These are phyloP conservation scores for Falco naumanni DNA, from an alignment of 2,797 vertebrate genomes.

Conservation along the genomic window DNA sequence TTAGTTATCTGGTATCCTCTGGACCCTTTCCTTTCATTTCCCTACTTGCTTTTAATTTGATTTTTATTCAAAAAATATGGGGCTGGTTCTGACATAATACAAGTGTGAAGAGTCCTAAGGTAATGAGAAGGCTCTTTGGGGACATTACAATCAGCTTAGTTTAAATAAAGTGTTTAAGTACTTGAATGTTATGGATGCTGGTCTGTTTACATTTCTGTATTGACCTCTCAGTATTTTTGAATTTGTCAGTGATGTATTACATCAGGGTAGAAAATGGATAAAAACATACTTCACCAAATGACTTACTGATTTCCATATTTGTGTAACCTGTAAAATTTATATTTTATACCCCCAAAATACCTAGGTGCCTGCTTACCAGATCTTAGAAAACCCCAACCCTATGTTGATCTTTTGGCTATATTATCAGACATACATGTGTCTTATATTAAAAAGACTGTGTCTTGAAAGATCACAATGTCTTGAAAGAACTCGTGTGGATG, in stretches of 20 bases:
- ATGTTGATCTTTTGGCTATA: background rate
- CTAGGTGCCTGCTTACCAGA: background rate
- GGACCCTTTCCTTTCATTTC: background rate
- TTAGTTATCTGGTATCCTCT: background rate
- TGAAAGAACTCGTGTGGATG: background rate
- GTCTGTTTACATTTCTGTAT: background rate
- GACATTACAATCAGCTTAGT: background rate
- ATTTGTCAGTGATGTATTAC: background rate
- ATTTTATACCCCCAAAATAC: background rate
- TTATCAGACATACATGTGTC: background rate
- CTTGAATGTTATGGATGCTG: background rate
- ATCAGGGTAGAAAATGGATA: background rate
- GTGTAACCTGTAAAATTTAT: background rate
- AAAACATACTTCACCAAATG: background rate
- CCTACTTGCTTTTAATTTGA: background rate
- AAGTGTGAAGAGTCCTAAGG: background rate
- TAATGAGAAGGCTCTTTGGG: background rate
- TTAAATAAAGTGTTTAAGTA: background rate
- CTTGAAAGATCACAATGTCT: background rate
- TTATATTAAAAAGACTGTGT: accelerated
- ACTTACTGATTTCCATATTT: background rate
- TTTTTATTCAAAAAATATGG: background rate
- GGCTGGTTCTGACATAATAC: background rate
- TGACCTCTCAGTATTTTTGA: background rate
- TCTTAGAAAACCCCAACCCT: background rate